Evolutionary conservation across 1,140 invertebrate species (phyloP), one percentile per base, ranked within the genome.

Genomic region (Pectinophora gossypiella): DNA sequence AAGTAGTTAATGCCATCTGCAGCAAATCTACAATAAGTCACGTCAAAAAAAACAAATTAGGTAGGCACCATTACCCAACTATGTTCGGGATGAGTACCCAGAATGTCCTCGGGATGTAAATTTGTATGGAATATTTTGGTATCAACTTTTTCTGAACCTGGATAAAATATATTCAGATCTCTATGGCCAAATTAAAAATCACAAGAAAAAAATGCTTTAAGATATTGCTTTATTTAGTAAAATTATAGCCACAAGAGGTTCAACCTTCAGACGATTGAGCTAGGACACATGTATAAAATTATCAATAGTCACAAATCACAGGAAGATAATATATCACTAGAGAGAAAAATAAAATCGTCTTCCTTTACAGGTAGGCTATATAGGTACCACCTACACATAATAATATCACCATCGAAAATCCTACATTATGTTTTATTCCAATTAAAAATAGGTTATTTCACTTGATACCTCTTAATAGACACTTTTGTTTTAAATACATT

Each of bases 291-390:
- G 73, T 83, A 82, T 75, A 83, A 85, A 86, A 81, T 80, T 77
- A 74, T 72, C 68, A 73, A 80, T 79, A 82, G 72, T 78, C 68
- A 80, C 74, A 76, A 79, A 86, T 86, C 83, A 86, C 79, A 81
- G 79, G 77, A 84, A 70, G 64, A 68, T 61, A 63, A 54, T 65
- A 18, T 45, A 68, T 62, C 56, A 71, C 72, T 73, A 71, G 65
- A 79, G 71, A 62, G 54, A 61, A 72, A 76, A 71, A 68, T 70
- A 75, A 72, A 74, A 56, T 60, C 36, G 66, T 74, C 60, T 64
- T 59, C 65, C 63, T 73, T 75, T 60, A 20, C 18, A 21, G 7
- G 47, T 78, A 72, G 58, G 66, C 69, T 80, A 76, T 56, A 58
- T 68, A 61, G 46, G 51, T 56, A 59, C 42, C 10, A 20, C 63